Percentiles rank a stretch among this genome's conserved stretches.
These are phyloP conservation scores for Timema cristinae DNA, from an alignment of 2,888 invertebrate genomes.

Conservation along the genomic window DNA sequence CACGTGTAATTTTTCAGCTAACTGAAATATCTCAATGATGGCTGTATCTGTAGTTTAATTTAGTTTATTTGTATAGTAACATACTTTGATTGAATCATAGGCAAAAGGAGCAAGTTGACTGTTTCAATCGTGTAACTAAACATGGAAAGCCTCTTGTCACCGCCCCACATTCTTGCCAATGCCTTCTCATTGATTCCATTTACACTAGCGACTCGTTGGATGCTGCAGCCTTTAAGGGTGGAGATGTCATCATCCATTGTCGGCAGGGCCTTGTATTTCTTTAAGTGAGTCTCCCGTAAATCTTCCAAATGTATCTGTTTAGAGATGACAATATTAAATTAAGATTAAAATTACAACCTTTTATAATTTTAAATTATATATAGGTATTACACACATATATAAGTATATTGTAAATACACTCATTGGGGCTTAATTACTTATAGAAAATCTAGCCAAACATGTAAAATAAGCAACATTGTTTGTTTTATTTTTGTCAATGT, in stretches of 20 bases:
- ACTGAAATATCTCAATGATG: too few species aligned
- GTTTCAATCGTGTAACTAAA: slow-evolving; percentile 95
- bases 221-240: background rate
- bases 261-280: slow-evolving; percentile 37
- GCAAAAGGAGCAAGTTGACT: slow-evolving; percentile 86
- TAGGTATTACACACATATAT: too few species aligned
- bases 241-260: slow-evolving; percentile 39
- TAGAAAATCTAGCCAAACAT: too few species aligned
- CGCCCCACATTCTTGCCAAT: slow-evolving; percentile 46
- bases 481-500: too few species aligned
- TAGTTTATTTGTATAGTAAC: slow-evolving; percentile 36
- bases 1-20: too few species aligned
- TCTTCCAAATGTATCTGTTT: slow-evolving; percentile 51
- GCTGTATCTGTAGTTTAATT: background rate
- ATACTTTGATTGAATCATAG: slow-evolving; percentile 94
- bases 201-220: slow-evolving; percentile 20
- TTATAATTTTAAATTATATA: too few species aligned
- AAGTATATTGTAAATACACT: too few species aligned
- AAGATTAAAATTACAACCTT: background rate
- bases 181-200: slow-evolving; percentile 24
- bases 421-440: too few species aligned
- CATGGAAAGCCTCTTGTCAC: slow-evolving; percentile 81
- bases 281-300: slow-evolving; percentile 48
- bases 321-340: background rate
- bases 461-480: too few species aligned